A percentile compares a stretch with the other conserved stretches of the same genome.
phyloP scores from a whole-genome alignment of 2,113 vertebrate species.

The Urocitellus parryii region DNA sequence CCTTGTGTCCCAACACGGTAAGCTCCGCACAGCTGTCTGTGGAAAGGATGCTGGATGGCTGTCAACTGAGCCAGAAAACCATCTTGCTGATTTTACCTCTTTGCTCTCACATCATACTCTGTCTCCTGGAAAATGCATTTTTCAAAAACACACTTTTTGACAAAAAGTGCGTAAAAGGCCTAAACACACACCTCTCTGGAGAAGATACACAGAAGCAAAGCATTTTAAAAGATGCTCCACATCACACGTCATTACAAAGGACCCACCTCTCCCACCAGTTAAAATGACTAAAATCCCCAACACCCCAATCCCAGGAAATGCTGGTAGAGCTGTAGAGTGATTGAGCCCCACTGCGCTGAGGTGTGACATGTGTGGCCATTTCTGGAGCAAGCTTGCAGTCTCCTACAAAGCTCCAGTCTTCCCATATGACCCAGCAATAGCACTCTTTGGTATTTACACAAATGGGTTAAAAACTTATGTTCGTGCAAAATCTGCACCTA shows the following conservation, averaged over 20 bases:
- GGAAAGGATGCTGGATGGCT: too few species aligned
- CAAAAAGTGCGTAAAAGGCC: background rate
- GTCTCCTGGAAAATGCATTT: background rate
- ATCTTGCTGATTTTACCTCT: background rate
- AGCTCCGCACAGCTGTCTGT: background rate
- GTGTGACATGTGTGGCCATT: fast-evolving
- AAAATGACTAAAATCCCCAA: fast-evolving
- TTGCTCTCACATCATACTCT: background rate
- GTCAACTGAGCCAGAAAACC: background rate
- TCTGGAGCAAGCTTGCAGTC: background rate
- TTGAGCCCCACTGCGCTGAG: too few species aligned
- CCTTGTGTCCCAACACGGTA: background rate
- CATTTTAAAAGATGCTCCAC: fast-evolving
- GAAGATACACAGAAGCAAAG: fast-evolving
- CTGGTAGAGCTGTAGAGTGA: fast-evolving
- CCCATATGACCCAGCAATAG: fast-evolving
- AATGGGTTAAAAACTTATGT: background rate
- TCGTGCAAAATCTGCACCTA: background rate
- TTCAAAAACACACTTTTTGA: background rate
- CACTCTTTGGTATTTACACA: background rate
- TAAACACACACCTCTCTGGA: background rate
- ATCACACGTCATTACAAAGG: fast-evolving
- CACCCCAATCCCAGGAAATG: fast-evolving
- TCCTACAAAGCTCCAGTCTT: background rate
- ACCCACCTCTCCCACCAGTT: fast-evolving